Percentiles rank a stretch among this genome's conserved stretches.
Evolutionary conservation across 2,113 vertebrate species (phyloP).

Genomic region (Setophaga kirtlandii): DNA sequence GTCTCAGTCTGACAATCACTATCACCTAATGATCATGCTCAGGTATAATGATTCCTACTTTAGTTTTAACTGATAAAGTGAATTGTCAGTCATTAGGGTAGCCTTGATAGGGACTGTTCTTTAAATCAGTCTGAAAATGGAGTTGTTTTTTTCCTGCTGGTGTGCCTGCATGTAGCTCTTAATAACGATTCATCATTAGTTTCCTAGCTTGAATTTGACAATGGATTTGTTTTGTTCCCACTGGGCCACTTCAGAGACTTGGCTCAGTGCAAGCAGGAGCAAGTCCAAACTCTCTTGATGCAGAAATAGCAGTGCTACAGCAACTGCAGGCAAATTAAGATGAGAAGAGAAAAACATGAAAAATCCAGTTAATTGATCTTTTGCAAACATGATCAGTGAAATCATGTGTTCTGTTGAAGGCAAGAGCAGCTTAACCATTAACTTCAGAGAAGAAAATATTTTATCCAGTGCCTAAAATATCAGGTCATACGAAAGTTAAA

Average conservation of each 20-base stretch:
- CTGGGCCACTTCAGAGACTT: neutral
- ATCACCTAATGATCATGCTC: neutral
- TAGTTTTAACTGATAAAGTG: neutral
- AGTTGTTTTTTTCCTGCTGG: neutral
- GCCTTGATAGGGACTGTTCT: neutral
- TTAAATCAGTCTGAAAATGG: neutral
- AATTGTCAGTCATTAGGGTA: neutral
- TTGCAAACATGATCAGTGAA: neutral
- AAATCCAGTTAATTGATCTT: neutral
- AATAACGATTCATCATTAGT: neutral
- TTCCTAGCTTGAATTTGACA: neutral
- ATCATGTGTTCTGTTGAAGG: neutral
- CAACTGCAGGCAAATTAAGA: neutral
- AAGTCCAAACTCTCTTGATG: neutral
- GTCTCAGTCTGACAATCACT: neutral
- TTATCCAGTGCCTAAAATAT: neutral
- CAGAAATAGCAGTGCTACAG: neutral
- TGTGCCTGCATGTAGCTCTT: neutral
- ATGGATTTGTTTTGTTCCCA: slow-evolving; percentile 5
- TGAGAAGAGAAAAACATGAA: neutral
- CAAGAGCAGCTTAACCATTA: neutral
- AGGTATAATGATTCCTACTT: neutral
- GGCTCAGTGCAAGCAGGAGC: neutral
- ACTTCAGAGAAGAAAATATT: neutral
- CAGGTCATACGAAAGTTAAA: neutral